Base-by-base conservation (phyloP, 2,888 invertebrate genomes). In the Limulus polyphemus region DNA sequence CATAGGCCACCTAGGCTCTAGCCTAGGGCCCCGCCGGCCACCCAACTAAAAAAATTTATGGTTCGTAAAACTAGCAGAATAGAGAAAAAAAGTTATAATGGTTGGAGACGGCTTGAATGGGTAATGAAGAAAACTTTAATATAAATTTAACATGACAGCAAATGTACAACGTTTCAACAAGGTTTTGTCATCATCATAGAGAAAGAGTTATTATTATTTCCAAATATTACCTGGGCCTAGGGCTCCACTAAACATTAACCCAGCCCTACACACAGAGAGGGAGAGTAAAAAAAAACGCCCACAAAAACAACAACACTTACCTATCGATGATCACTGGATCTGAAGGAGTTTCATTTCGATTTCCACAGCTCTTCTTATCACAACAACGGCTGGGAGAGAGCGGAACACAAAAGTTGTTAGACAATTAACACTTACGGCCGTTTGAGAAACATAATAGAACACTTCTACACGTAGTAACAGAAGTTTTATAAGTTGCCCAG, bases 291-390 rank as follows among this genome's bases (percentile, higher is more conserved):
- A 50, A 16, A 1, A 16, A 13, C n/a, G 47, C 49, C 17, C n/a
- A 11, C 14, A 56, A n/a, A n/a, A n/a, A n/a, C n/a, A n/a, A n/a
- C n/a, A n/a, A n/a, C 10, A 61, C 72, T 86, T 80, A 99, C 98
- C 98, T 89, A 83, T 99, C 99, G 78, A 99, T 98, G 80, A 99
- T 98, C 75, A 99, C 99, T 71, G 99, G 99, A 81, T 99, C 99
- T 74, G 98, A 98, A 49, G 99, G 99, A 11, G 99, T 99, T 81
- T 99, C 99, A 76, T 99, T 99, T 77, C 99, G 83, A 79, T 99
- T 99, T 56, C 99, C 99, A 79, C 99, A 99, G 78, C 98, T 98
- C 79, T 99, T 99, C 82, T 99, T 99, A 81, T 99, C 99, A 82
- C 99, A 99, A 81, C 99, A 99, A 73, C 99, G 98, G 82, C 98